Conservation (phyloP, 2,888 invertebrate species). For the Nemapogon koenigi region DNA sequence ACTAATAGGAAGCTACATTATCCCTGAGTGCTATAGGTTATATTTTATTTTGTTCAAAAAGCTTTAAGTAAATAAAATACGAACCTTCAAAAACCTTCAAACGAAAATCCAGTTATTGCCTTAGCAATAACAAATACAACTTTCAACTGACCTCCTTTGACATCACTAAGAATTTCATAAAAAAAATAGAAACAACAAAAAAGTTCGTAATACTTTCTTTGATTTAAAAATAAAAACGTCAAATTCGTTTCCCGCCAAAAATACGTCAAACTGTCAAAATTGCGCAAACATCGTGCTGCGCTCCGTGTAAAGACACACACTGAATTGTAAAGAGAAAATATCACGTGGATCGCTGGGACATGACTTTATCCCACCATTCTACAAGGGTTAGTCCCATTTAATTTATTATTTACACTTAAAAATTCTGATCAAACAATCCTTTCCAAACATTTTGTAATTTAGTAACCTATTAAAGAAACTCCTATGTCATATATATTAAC, state of each 20-base stretch:
- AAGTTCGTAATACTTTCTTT: conserved; percentile 18
- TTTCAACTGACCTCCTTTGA: conserved; percentile 41
- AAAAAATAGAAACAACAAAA: background rate
- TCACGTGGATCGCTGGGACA: conserved; percentile 46
- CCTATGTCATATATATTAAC: too few species aligned
- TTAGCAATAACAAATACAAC: conserved; percentile 47
- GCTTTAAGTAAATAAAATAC: background rate
- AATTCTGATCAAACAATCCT: too few species aligned
- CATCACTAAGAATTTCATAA: conserved; percentile 40
- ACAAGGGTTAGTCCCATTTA: too few species aligned
- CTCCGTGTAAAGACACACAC: conserved; percentile 55
- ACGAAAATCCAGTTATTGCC: conserved; percentile 57
- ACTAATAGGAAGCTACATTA: too few species aligned
- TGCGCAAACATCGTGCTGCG: conserved; percentile 46
- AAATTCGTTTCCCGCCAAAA: conserved; percentile 44
- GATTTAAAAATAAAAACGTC: conserved; percentile 24
- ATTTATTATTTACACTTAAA: too few species aligned
- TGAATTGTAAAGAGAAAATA: conserved; percentile 55
- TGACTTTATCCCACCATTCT: conserved; percentile 29
- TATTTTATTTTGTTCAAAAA: too few species aligned
- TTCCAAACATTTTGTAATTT: too few species aligned
- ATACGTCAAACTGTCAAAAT: conserved; percentile 54
- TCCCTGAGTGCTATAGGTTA: too few species aligned
- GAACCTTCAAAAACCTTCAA: too few species aligned
- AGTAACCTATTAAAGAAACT: too few species aligned